Base-by-base conservation (phyloP, 1,140 invertebrate genomes). In the Rhyacophila brunnea region DNA sequence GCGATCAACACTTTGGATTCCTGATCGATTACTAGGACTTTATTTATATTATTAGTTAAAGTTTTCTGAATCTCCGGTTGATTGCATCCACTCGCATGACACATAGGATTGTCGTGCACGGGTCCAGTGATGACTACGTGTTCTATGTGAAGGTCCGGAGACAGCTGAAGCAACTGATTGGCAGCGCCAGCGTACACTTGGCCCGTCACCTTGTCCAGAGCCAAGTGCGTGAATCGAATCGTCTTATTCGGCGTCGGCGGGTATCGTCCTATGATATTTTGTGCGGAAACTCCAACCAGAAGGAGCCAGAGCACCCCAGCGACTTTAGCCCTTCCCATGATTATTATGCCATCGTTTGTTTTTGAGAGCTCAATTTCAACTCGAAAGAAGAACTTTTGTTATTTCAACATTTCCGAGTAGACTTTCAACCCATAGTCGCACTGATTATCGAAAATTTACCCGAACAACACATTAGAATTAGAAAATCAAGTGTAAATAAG, bases 21-120 rank as follows among this genome's bases (percentile, higher is more conserved):
- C 58, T 89, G 83, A 74, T 96, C 93, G 17, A 96, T 86, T 6
- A 98, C 83, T 54, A 98, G 79, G 53, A 95, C 86, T 77, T 98
- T 98, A 74, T 96, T 97, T 48, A 92, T 87, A 74, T 93, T 96
- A 70, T 95, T 87, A 43, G 86, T 90, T 42, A 85, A 71, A 1
- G 82, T 74, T 28, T 85, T 86, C 58, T 84, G 81, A 61, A 87
- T 85, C 55, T 88, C 83, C 10, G 82, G 77, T 3, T 80, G 80
- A 32, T 77, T 69, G 71, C 92, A 95, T 32, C 92, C 92, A 52
- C 83, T 88, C 1, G 92, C 89, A 76, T 93, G 90, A 74, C 93
- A 96, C 64, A 88, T 84, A 3, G 91, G 88, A 77, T 90, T 94
- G 78, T 96, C 93, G 60, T 85, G 80, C 70, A 86, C 83, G 11